These are phyloP conservation scores for Platysteira castanea DNA, from an alignment of 2,113 vertebrate species.

Conservation along the genomic window DNA sequence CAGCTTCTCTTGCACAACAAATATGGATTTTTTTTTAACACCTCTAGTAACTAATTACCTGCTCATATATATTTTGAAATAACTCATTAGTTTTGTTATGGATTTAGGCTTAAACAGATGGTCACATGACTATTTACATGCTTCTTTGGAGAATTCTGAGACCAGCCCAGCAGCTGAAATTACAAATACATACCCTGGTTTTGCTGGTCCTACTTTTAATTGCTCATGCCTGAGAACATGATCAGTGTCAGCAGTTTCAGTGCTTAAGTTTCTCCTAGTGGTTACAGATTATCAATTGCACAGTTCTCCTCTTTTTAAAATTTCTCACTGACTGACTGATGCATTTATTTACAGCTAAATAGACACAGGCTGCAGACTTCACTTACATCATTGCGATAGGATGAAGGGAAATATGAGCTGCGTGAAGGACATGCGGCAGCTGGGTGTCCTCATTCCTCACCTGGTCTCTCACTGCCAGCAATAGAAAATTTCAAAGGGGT, in stretches of 20 bases:
- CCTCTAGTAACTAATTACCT: not conserved
- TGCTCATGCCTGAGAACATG: not conserved
- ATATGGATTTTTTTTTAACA: not conserved
- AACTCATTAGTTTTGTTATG: not conserved
- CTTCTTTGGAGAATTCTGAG: not conserved
- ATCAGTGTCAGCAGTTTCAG: not conserved
- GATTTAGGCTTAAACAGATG: not conserved
- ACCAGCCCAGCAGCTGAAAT: not conserved
- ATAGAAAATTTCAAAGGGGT: not conserved
- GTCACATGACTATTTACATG: not conserved
- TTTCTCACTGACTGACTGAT: not conserved
- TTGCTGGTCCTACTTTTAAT: not conserved
- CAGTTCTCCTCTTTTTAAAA: not conserved
- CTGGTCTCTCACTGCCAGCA: not conserved
- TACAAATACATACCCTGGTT: not conserved
- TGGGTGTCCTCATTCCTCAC: not conserved
- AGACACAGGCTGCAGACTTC: not conserved
- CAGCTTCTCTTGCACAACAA: not conserved
- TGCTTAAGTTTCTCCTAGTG: not conserved
- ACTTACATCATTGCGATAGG: not conserved
- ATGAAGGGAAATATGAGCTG: not conserved
- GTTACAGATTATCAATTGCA: not conserved
- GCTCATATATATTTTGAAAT: not conserved
- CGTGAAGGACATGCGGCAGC: not conserved
- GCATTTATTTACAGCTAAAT: slow-evolving; percentile 4